phyloP scores from a whole-genome alignment of 1,140 invertebrate genomes.

The Chironomus striatipennis region DNA sequence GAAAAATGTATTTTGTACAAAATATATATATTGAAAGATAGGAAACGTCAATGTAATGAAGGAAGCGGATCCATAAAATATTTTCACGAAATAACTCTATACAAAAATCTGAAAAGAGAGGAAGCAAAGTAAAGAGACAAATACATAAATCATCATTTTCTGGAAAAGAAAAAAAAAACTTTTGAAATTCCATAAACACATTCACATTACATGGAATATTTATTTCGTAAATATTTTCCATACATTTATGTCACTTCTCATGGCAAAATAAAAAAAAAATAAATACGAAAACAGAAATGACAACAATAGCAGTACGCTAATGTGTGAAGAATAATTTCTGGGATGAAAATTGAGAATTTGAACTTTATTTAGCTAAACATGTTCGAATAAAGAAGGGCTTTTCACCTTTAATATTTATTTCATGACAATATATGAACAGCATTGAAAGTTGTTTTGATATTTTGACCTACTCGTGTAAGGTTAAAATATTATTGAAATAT shows the following conservation, averaged over 20 bases:
- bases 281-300: background rate
- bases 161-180: background rate
- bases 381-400: background rate
- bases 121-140: background rate
- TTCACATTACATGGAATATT: conserved; percentile 19
- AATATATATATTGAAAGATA: too few species aligned
- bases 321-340: background rate
- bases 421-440: too few species aligned
- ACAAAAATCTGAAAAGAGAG: background rate
- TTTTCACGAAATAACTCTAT: background rate
- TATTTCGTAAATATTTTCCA: conserved; percentile 16
- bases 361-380: too few species aligned
- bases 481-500: conserved; percentile 10
- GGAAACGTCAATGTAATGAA: too few species aligned
- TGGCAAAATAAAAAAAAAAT: background rate
- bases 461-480: background rate
- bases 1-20: too few species aligned
- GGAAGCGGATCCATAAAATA: too few species aligned
- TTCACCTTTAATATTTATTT: background rate
- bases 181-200: background rate
- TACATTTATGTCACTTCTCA: conserved; percentile 11
- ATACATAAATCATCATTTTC: conserved; percentile 16
- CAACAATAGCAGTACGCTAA: background rate
- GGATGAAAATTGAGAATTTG: too few species aligned
- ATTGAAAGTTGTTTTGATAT: background rate